Evolutionary conservation across 2,888 invertebrate genomes (phyloP).

Genomic region (Erynnis tages): DNA sequence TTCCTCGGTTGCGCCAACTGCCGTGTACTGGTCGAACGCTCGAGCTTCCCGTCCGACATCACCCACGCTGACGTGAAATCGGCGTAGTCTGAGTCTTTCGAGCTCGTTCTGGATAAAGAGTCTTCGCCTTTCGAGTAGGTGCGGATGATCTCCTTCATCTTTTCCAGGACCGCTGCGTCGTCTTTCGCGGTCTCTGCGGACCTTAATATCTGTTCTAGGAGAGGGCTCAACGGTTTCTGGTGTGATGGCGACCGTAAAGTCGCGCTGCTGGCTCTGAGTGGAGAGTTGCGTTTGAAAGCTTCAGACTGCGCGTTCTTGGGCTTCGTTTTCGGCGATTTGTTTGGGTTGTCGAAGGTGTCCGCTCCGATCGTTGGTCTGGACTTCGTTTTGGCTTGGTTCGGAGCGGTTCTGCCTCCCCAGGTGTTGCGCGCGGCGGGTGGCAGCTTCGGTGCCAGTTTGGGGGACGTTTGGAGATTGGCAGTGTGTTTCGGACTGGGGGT

Average conservation of each 20-base stretch:
- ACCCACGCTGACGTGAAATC: conserved; percentile 88
- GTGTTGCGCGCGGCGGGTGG: conserved; percentile 83
- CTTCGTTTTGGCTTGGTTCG: conserved; percentile 62
- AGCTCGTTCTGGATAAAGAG: conserved; percentile 72
- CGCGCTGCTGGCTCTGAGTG: conserved; percentile 70
- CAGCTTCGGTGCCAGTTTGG: conserved; percentile 64
- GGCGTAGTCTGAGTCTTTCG: conserved; percentile 82
- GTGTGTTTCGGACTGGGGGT: conserved; percentile 74
- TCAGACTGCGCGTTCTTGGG: conserved; percentile 60
- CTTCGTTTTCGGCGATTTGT: conserved; percentile 83
- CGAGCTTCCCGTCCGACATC: conserved; percentile 85
- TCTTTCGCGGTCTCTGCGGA: conserved; percentile 87
- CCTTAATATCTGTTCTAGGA: conserved; percentile 86
- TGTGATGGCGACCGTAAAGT: conserved; percentile 81
- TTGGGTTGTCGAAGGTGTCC: conserved; percentile 74
- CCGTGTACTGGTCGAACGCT: conserved; percentile 80
- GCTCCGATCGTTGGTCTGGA: conserved; percentile 64
- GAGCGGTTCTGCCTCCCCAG: conserved; percentile 86
- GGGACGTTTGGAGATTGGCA: conserved; percentile 64
- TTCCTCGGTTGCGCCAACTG: conserved; percentile 74
- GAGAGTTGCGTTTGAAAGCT: conserved; percentile 77
- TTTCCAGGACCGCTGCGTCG: conserved; percentile 86
- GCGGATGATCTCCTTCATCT: conserved; percentile 85
- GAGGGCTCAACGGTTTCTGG: conserved; percentile 83
- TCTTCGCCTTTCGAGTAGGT: conserved; percentile 73